Evolutionary conservation across 1,140 invertebrate genomes (phyloP).

Genomic region (Apis dorsata): DNA sequence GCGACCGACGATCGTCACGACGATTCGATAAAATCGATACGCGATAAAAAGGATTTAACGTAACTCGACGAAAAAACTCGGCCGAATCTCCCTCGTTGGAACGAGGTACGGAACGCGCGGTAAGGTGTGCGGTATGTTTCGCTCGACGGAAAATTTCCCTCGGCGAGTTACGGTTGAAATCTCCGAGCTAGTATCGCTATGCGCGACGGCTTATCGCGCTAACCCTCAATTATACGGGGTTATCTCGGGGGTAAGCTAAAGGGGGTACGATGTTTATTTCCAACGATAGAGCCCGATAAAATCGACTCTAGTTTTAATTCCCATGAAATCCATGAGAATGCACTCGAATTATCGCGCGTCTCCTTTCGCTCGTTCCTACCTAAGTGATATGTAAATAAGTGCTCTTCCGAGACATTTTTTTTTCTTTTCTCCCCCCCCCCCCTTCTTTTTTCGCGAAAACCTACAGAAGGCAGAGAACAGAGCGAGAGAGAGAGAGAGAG

Average conservation of each 20-base stretch:
- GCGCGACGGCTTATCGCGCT: slow-evolving; percentile 65
- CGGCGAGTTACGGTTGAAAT: slow-evolving; percentile 57
- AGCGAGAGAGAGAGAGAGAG: too few relatives aligned
- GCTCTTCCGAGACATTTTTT: too few relatives aligned
- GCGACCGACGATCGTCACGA: slow-evolving; percentile 26
- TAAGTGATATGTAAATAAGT: not conserved
- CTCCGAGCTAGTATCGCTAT: slow-evolving; percentile 66
- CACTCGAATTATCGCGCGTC: slow-evolving; percentile 12
- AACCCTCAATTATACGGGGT: slow-evolving; percentile 72
- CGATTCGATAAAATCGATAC: slow-evolving; percentile 40
- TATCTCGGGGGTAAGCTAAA: slow-evolving; percentile 67
- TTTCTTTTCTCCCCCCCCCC: not conserved
- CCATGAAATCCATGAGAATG: slow-evolving; percentile 58
- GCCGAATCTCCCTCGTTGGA: not conserved
- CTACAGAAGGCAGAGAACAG: too few relatives aligned
- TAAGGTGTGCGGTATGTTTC: slow-evolving; percentile 33
- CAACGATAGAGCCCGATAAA: slow-evolving; percentile 70
- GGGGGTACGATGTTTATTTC: slow-evolving; percentile 73
- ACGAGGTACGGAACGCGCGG: not conserved
- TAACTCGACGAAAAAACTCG: too few relatives aligned
- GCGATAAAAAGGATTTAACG: too few relatives aligned
- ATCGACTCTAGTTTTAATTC: slow-evolving; percentile 68
- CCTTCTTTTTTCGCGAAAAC: not conserved
- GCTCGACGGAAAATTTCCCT: slow-evolving; percentile 51
- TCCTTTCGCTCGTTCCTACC: not conserved